Evolutionary conservation across 2,888 invertebrate genomes (phyloP), one percentile per base, ranked within the genome.

Genomic region (Timema podura): DNA sequence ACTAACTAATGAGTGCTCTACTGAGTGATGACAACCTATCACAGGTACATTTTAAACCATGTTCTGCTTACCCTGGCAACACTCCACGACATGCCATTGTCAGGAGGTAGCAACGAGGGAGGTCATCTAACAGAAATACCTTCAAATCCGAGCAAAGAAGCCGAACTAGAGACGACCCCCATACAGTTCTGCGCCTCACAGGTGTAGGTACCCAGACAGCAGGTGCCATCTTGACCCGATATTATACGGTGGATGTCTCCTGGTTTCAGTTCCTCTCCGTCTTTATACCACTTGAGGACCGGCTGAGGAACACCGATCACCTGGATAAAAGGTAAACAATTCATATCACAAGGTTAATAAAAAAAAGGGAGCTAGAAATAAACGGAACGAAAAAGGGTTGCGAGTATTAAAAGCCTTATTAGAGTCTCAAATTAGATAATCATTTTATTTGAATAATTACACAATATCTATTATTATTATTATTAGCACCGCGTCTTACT

Each of bases 261-360:
- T 0, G 95, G 92, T 78, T 94, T 94, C 0, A 95, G 80, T 79
- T 95, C 94, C 69, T 90, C 88, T 0, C 94, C 95, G 79, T 95
- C 95, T 81, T 95, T 95, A 79, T 92, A 95, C 95, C 95, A 95
- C 78, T 93, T 94, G 0, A 95, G 82, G n/a, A 89, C 84, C 0
- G 95, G 95, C 78, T 94, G 94, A 0, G 95, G 95, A 3, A 95
- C 93, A 7, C 95, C 95, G 71, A 95, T 94, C 0, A 95, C 94
- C 81, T 81, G 68, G 30, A 30, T 30, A 30, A 30, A 30, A 30
- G 30, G 30, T 30, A 30, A 30, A 30, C 30, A 30, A 30, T 30
- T 30, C 30, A 30, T 30, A 30, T 30, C 30, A 30, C 30, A 30
- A 2, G 30, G 30, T 30, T 30, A 30, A 30, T 30, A 30, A 30